These are phyloP conservation scores for Drosophila micromelanica DNA, from an alignment of 1,140 invertebrate species.

Conservation along the genomic window DNA sequence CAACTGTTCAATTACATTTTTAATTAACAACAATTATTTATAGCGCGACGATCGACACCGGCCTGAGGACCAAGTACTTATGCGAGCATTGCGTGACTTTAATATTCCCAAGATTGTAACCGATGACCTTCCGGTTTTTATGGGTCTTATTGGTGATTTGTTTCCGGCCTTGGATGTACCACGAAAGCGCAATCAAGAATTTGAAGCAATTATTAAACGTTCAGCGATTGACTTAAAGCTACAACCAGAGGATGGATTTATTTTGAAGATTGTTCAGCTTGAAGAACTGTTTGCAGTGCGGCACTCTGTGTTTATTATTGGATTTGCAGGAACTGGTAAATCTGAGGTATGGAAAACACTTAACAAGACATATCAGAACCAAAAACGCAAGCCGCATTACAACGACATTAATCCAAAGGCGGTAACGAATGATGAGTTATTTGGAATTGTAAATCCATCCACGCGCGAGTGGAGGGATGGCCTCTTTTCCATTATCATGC, in stretches of 20 bases:
- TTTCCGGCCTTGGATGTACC: constrained; percentile 96
- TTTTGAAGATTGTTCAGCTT: constrained; percentile 91
- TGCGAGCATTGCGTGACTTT: constrained; percentile 95
- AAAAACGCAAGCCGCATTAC: constrained; percentile 91
- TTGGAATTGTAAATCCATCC: constrained; percentile 96
- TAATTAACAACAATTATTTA: neutral
- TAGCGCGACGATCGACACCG: constrained; percentile 88
- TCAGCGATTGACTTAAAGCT: constrained; percentile 93
- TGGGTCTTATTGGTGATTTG: constrained; percentile 95
- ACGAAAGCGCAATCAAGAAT: constrained; percentile 91
- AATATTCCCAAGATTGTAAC: constrained; percentile 97
- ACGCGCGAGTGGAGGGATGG: constrained; percentile 99
- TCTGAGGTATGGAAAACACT: constrained; percentile 96
- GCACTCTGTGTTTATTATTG: constrained; percentile 97
- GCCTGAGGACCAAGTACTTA: constrained; percentile 91
- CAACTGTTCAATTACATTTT: too few species aligned
- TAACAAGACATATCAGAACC: constrained; percentile 91
- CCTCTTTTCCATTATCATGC: constrained; percentile 95
- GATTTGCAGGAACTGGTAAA: constrained; percentile 97
- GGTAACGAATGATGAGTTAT: constrained; percentile 97
- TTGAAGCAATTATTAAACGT: constrained; percentile 91
- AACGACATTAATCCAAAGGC: constrained; percentile 97
- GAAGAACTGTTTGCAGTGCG: constrained; percentile 96
- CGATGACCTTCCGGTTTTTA: constrained; percentile 94
- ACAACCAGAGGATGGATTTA: constrained; percentile 95